Percentiles rank a stretch among this genome's conserved stretches.
Conservation (phyloP, 2,888 invertebrate species). For the Aspidiotus rigidus region DNA sequence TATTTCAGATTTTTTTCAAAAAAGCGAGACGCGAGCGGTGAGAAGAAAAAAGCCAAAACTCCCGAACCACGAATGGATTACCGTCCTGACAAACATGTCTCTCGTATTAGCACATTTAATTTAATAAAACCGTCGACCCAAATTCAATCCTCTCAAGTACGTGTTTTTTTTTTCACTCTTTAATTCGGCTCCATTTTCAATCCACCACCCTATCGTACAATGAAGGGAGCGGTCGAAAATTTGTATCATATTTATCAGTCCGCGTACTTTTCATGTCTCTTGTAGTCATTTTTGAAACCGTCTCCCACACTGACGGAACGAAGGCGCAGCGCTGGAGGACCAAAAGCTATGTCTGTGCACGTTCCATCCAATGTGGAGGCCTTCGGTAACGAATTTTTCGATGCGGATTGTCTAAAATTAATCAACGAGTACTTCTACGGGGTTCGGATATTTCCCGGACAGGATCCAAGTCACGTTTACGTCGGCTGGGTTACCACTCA, state of each 20-base stretch:
- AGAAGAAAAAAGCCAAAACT: constrained; percentile 60
- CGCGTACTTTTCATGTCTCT: constrained; percentile 15
- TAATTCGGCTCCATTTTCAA: neutral
- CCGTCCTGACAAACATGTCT: constrained; percentile 17
- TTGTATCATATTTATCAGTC: neutral
- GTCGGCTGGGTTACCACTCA: constrained; percentile 99
- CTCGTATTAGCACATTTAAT: constrained; percentile 25
- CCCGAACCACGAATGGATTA: constrained; percentile 52
- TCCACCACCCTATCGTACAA: no score
- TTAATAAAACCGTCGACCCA: constrained; percentile 41
- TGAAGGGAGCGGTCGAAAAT: neutral
- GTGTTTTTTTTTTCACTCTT: neutral
- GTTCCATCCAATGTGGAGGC: constrained; percentile 65
- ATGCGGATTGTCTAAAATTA: constrained; percentile 73
- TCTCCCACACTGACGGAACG: constrained; percentile 54
- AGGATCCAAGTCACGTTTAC: constrained; percentile 88
- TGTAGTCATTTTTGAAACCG: constrained; percentile 53
- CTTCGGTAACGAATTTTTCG: constrained; percentile 77
- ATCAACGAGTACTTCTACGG: constrained; percentile 97
- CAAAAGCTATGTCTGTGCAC: constrained; percentile 61
- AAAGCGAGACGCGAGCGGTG: constrained; percentile 62
- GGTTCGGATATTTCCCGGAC: constrained; percentile 80
- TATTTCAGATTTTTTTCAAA: constrained; percentile 68
- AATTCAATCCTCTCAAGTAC: constrained; percentile 44
- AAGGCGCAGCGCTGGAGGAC: constrained; percentile 50